A percentile compares a stretch with the other conserved stretches of the same genome.
These are phyloP conservation scores for Pachyramphus minor DNA, from an alignment of 2,113 vertebrate species.

Conservation along the genomic window DNA sequence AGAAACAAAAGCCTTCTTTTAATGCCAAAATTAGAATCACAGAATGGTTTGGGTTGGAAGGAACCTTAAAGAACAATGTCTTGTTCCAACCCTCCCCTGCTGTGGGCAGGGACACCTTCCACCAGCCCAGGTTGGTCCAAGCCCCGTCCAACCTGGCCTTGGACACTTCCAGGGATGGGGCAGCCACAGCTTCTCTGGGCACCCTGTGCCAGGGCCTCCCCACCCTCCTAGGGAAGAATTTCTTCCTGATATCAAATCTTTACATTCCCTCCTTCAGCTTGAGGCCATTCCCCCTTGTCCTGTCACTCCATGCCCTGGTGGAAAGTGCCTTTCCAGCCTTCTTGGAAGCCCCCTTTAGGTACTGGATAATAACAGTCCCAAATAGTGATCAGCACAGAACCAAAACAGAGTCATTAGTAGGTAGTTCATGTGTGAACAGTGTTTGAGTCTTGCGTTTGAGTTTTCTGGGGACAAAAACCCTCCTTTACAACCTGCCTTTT, in stretches of 20 bases:
- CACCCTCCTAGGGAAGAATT: neutral
- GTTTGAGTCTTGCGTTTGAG: conserved; percentile 69
- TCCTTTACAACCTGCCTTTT: conserved; percentile 59
- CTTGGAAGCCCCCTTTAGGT: neutral
- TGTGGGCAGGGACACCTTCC: neutral
- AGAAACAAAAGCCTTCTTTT: neutral
- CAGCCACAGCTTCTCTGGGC: neutral
- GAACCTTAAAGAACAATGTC: neutral
- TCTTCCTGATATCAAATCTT: neutral
- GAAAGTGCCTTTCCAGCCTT: neutral
- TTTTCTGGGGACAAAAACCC: neutral
- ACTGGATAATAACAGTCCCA: neutral
- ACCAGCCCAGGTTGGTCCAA: accelerated
- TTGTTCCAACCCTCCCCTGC: neutral
- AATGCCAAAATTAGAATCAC: neutral
- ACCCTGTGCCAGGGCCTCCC: neutral
- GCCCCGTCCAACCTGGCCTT: neutral
- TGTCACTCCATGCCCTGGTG: neutral
- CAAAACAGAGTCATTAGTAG: neutral
- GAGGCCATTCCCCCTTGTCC: neutral
- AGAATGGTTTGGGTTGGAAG: neutral
- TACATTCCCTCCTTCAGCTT: neutral
- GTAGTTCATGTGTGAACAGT: neutral
- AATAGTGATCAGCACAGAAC: neutral
- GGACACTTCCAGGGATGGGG: neutral